These are phyloP conservation scores for Lichenostomus cassidix DNA, from an alignment of 2,113 vertebrate genomes.

Conservation along the genomic window DNA sequence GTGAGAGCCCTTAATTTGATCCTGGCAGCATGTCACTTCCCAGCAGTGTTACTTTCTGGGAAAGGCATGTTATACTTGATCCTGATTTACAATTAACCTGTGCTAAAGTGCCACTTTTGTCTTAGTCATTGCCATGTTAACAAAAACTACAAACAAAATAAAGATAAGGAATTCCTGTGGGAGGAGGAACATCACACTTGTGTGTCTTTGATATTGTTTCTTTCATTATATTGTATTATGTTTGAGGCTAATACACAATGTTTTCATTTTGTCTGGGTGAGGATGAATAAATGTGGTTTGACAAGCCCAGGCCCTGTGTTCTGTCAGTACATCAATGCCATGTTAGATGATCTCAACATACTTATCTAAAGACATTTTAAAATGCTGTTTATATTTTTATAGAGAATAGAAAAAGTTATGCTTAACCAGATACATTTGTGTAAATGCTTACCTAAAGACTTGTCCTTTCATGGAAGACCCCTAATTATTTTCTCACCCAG, in stretches of 20 bases:
- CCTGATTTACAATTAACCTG: neutral
- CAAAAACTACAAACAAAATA: neutral
- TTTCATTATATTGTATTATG: neutral
- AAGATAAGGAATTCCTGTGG: neutral
- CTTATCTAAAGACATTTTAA: constrained; percentile 11
- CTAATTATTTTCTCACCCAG: constrained; percentile 37
- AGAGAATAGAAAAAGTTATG: constrained; percentile 59
- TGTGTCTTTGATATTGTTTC: neutral
- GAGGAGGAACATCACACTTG: neutral
- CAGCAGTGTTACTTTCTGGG: neutral
- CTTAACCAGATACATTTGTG: constrained; percentile 41
- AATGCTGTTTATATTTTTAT: constrained; percentile 73
- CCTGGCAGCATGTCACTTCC: neutral
- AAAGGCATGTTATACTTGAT: neutral
- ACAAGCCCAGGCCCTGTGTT: neutral
- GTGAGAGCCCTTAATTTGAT: neutral
- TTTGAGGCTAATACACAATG: neutral
- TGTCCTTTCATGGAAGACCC: constrained; percentile 21
- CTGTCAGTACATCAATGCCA: neutral
- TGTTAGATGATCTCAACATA: neutral
- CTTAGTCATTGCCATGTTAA: neutral
- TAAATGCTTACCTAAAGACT: constrained; percentile 28
- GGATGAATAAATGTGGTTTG: neutral
- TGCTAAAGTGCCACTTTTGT: neutral
- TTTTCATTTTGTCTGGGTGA: neutral